Base-by-base conservation (phyloP, 2,888 invertebrate species). In the Stenodema calcarata region DNA sequence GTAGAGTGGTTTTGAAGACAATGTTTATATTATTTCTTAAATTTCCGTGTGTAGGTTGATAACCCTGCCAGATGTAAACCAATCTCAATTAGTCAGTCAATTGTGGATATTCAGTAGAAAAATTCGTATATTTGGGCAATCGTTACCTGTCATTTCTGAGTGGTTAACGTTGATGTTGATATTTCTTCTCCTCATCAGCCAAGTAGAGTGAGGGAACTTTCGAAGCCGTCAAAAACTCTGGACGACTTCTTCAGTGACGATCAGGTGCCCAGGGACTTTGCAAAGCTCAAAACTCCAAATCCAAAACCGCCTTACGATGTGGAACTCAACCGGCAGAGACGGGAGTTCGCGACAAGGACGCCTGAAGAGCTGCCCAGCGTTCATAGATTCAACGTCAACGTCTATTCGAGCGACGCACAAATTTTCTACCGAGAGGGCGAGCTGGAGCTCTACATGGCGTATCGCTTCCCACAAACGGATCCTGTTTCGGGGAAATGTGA, bases 341-440 rank as follows among this genome's bases (percentile, higher is more conserved):
- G 12, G 7, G 11, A 62, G 3, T 62, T 62, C 23, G 23, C n/a
- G 50, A 14, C 50, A 1, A 23, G 62, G 18, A 11, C 62, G 18
- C 62, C 62, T 11, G 62, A 62, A 62, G 69, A 35, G 16, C 30
- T 41, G 18, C 18, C 69, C 2, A 84, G 73, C 75, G 75, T 86
- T 50, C 86, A 86, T 78, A 78, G 86, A 0, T 86, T 78, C 86
- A 78, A 11, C 41, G 28, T 86, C 35, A 79, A 86, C 41, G 86
- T 86, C 9, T 86, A 86, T 35, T 86, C 86, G 18, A 78, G 86
- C 28, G 86, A 86, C n/a, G 86, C 86, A 1, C 86, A 86, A 2
- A 79, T 86, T 3, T 86, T 86, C 41, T 86, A 86, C 27, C 50
- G 78, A 2, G 78, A 86, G 54, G 86, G 86, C 11, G 78, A 78